Conservation (phyloP, 2,888 invertebrate genomes). For the Diplolepis rosae region DNA sequence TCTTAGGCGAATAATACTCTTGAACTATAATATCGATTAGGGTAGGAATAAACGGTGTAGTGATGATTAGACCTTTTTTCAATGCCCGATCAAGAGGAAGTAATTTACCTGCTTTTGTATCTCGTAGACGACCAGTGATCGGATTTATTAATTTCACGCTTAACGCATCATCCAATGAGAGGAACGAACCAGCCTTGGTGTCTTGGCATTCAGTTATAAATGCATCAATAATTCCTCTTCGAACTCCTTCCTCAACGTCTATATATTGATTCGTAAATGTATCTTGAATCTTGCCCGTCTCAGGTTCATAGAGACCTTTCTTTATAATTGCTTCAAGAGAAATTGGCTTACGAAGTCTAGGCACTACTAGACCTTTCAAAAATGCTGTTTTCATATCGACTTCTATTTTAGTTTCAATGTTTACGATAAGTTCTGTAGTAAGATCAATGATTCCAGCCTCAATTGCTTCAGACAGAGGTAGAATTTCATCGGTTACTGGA, state of each 20-base stretch:
- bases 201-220: constrained; percentile 88
- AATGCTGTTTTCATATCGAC: constrained; percentile 84
- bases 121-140: constrained; percentile 82
- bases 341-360: constrained; percentile 82
- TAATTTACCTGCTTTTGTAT: constrained; percentile 82
- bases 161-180: constrained; percentile 85
- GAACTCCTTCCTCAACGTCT: constrained; percentile 84
- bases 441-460: constrained; percentile 87
- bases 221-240: constrained; percentile 86
- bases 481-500: constrained; percentile 83
- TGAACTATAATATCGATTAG: constrained; percentile 84
- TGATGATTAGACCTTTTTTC: constrained; percentile 81
- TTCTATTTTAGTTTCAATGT: constrained; percentile 81
- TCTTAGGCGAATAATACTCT: constrained; percentile 84
- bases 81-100: constrained; percentile 83
- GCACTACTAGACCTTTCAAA: constrained; percentile 81
- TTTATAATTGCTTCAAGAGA: constrained; percentile 86
- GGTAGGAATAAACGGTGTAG: constrained; percentile 82
- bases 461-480: constrained; percentile 87
- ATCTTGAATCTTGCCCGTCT: constrained; percentile 83
- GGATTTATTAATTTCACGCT: constrained; percentile 81
- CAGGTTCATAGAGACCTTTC: constrained; percentile 82
- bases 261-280: constrained; percentile 82
- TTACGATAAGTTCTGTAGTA: constrained; percentile 82
- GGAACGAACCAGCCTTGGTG: constrained; percentile 81